Evolutionary conservation across 2,113 vertebrate genomes (phyloP).

Genomic region (Caranx melampygus): DNA sequence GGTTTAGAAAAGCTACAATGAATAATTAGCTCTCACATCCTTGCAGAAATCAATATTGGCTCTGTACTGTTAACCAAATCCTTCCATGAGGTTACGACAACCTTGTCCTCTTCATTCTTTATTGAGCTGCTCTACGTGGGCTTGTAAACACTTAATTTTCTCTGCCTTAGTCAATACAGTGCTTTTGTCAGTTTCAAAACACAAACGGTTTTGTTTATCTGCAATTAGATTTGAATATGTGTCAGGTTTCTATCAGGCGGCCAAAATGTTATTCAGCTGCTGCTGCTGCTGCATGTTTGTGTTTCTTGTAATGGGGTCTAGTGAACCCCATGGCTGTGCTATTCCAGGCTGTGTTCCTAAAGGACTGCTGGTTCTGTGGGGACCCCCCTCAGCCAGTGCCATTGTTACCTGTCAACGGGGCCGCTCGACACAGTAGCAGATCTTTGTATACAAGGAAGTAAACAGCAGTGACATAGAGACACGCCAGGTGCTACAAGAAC

Average conservation of each 20-base stretch:
- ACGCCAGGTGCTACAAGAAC: constrained; percentile 56
- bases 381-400: constrained; percentile 67
- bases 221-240: constrained; percentile 57
- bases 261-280: constrained; percentile 44
- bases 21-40: constrained; percentile 34
- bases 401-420: constrained; percentile 80
- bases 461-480: constrained; percentile 72
- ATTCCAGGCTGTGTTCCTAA: constrained; percentile 70
- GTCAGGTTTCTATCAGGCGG: constrained; percentile 42
- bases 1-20: constrained; percentile 19
- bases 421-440: constrained; percentile 66
- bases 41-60: constrained; percentile 26
- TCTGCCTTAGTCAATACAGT: constrained; percentile 46
- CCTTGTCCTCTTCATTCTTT: constrained; percentile 37
- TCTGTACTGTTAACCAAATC: constrained; percentile 43
- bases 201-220: constrained; percentile 58
- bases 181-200: constrained; percentile 44
- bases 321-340: constrained; percentile 54
- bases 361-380: constrained; percentile 63
- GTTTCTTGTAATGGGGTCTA: constrained; percentile 42
- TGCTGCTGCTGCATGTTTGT: constrained; percentile 41
- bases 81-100: constrained; percentile 39
- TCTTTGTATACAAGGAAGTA: constrained; percentile 73
- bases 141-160: constrained; percentile 51
- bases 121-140: constrained; percentile 39